Conservation (phyloP, 1,140 invertebrate genomes). For the Drosophila simulans region DNA sequence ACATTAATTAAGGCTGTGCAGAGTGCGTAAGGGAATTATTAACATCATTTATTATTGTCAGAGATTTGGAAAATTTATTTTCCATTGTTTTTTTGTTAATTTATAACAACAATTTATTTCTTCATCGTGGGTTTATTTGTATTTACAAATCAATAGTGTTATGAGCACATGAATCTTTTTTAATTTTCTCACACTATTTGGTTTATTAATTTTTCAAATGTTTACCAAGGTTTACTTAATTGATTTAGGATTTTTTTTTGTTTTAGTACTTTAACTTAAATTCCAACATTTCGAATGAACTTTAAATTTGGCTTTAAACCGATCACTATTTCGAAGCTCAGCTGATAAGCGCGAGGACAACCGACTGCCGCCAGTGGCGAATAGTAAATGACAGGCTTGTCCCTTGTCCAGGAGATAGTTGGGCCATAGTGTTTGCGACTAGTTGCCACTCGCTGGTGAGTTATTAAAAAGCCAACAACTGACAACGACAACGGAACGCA, state of each 20-base stretch:
- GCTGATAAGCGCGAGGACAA: conserved; percentile 46
- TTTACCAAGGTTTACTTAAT: neutral
- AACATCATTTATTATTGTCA: conserved; percentile 22
- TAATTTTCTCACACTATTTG: neutral
- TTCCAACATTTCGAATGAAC: neutral
- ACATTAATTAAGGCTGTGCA: conserved; percentile 31
- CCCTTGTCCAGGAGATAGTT: conserved; percentile 43
- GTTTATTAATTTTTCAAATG: neutral
- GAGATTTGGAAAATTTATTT: neutral
- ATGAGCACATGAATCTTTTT: too few species aligned
- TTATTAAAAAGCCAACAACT: conserved; percentile 51
- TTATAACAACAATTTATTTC: too few species aligned
- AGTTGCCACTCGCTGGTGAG: conserved; percentile 27
- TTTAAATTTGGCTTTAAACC: conserved; percentile 7
- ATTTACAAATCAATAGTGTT: too few species aligned
- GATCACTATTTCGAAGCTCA: conserved; percentile 12
- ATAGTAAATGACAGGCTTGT: conserved; percentile 57
- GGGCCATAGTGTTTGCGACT: conserved; percentile 46
- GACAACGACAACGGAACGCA: conserved; percentile 44
- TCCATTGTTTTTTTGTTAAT: too few species aligned
- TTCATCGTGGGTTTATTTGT: too few species aligned
- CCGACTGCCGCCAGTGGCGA: conserved; percentile 57
- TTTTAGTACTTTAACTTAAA: neutral
- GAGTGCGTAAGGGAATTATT: conserved; percentile 21
- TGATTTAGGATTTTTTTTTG: neutral